Evolutionary conservation across 2,888 invertebrate genomes (phyloP), one percentile per base, ranked within the genome.

Genomic region (Nycteola revayana): DNA sequence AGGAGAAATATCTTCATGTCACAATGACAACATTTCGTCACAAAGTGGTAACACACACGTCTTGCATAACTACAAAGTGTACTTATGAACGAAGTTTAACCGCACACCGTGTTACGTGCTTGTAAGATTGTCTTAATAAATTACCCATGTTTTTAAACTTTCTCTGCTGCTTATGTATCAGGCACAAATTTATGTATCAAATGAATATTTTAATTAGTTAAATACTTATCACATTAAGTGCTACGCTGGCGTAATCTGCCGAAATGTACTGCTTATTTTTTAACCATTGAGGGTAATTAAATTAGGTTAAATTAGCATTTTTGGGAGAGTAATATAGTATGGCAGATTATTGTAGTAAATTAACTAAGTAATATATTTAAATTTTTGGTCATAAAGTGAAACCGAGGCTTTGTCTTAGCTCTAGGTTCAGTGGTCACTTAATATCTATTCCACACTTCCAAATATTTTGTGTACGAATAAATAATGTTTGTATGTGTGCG

Each of bases 401-500:
- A 25, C 47, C 31, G 25, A 24, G 36, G 32, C 39, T 56, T 45
- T 47, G 42, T 46, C 32, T 52, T 25, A 45, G 43, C 39, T 42
- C 34, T 24, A 50, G 56, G 53, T 60, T 61, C 53, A 55, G 53
- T 51, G 58, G 47, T 61, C 52, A 61, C 36, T 47, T 55, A 43
- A 57, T 59, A 60, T 31, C 51, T 61, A 53, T 58, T 46, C 42
- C 51, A 33, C 36, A 57, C 58, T 49, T 38, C 22, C 18, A 52
- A 57, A 63, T 49, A 32, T 35, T 33, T 37, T 3, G 21, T 21
- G 51, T 58, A 56, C 41, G 37, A 43, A 44, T 25, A 10, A 25
- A 8, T 9, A 10, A 14, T 2, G 3, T 33, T 40, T 51, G 36
- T 32, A 25, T 57, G 67, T 71, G 71, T 73, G 75, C 41, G 69